Base-by-base conservation (phyloP, 2,797 vertebrate species). In the Ctenopoma multispine region DNA sequence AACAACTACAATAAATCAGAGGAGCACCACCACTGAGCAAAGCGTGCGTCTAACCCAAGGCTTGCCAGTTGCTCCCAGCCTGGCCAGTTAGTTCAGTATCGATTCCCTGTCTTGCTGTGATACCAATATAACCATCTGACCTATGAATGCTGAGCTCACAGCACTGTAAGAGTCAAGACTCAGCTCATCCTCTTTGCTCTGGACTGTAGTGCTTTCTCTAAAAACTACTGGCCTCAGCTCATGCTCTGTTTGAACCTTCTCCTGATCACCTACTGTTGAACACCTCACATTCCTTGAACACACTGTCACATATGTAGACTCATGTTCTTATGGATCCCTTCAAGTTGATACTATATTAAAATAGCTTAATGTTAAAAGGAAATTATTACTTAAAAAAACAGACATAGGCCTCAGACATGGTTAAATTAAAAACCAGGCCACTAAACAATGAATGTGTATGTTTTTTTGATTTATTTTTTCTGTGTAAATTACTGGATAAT, bases 1-100 rank as follows among this genome's bases (percentile, higher is more conserved):
- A 91, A 92, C 87, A 84, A 82, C 79, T 46, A 60, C 78, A 87
- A 92, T 92, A 92, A 93, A 92, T 92, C 92, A 90, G 80, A 80
- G 49, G 64, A 79, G 81, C 24, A n/a, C 69, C 75, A 79, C 66
- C 36, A 44, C 81, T 68, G 84, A 79, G 82, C 50, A 21, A 79
- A 83, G 61, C 44, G 36, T 51, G 77, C 75, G 67, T 87, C 70
- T 72, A 50, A 85, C 79, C 71, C 71, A 43, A 38, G 60, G 47
- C 63, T 34, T 27, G 69, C 86, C 84, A 69, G 75, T 81, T 72
- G 75, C 86, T 88, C 69, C 79, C 79, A 75, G 66, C 75, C 62
- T 17, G 60, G 80, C 80, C 78, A 69, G 86, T 92, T 90, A 89
- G 87, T 83, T 83, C 75, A 38, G 17, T 85, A 93, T 92, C 63